A percentile compares a stretch with the other conserved stretches of the same genome.
phyloP scores from a whole-genome alignment of 2,113 vertebrate genomes.

The Notothenia coriiceps region DNA sequence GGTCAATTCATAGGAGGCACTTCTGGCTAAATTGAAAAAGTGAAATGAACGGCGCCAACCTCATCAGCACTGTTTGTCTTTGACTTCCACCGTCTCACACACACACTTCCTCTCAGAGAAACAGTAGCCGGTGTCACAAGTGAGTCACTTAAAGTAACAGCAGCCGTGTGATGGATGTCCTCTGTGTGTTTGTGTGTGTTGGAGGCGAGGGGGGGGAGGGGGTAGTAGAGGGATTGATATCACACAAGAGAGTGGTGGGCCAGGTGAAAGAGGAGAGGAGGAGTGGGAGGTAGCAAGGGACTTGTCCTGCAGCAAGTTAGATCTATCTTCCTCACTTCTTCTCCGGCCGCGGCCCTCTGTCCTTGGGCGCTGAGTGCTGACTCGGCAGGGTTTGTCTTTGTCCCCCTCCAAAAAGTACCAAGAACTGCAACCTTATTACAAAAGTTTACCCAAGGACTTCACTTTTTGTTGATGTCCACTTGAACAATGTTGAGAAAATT shows the following conservation, averaged over 20 bases:
- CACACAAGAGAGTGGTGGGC: conserved; percentile 51
- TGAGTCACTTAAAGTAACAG: conserved; percentile 60
- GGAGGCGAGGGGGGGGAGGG: conserved; percentile 7
- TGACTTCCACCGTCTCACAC: conserved; percentile 2
- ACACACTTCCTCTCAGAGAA: conserved; percentile 31
- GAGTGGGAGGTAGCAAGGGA: conserved; percentile 65
- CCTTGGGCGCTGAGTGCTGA: conserved; percentile 75
- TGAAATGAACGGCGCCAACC: conserved; percentile 58
- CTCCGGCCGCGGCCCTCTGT: conserved; percentile 61
- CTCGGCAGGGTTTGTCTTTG: conserved; percentile 71
- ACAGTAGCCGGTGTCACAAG: conserved; percentile 50
- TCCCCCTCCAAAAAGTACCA: conserved; percentile 62
- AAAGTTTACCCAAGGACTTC: conserved; percentile 75
- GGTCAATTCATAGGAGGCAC: conserved; percentile 56
- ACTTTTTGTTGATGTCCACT: conserved; percentile 20
- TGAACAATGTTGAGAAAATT: not conserved
- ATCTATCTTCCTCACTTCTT: conserved; percentile 74
- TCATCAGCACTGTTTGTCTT: conserved; percentile 50
- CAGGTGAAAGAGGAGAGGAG: conserved; percentile 59
- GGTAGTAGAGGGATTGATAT: conserved; percentile 53
- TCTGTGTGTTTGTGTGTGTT: conserved; percentile 47
- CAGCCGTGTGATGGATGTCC: conserved; percentile 58
- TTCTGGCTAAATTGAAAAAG: conserved; percentile 53
- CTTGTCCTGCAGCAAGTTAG: conserved; percentile 70
- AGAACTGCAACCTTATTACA: conserved; percentile 74